Base-by-base conservation (phyloP, 1,140 invertebrate species). In the Dolichoris vasculosae region DNA sequence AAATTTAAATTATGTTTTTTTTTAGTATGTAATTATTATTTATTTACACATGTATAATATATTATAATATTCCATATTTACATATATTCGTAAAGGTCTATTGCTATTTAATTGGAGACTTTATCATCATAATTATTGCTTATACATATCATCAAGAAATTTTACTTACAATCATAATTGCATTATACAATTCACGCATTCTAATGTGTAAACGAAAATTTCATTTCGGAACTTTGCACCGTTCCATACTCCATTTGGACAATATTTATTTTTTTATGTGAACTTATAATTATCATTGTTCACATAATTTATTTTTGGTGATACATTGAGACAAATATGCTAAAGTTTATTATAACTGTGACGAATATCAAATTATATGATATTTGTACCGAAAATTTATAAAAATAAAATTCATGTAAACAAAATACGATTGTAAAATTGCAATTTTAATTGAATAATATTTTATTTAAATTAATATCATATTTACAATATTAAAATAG, bases 171-270 rank as follows among this genome's bases (percentile, higher is more conserved):
- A 43, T 13, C 51, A 76, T 17, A 35, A 76, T 51, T 76, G 48
- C 48, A 35, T 48, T 73, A 48, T 71, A 73, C 51, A 83, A 46
- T 76, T 43, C 23, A 48, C 26, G 81, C 73, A 73, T 59, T 48
- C 38, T 75, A 11, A 83, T 75, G 48, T 38, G 46, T 75, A 38
- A 63, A 76, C 64, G 26, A 76, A 63, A 32, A 76, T 83, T 75
- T 30, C 40, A 83, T 84, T 87, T 86, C 80, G 84, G 86, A 87
- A 87, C 86, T 83, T 87, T 87, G 76, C 80, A 87, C 83, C 86
- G 86, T 84, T 87, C 76, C 84, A 26, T 79, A 79, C 71, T 84
- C 64, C 67, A 73, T 79, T 67, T 76, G 82, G 82, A 77, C 43
- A 64, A 67, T 77, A n/a, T 77, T 20, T 76, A 26, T 75, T 46